Conservation (phyloP, 2,888 invertebrate genomes). For the Tricholauxania praeusta region DNA sequence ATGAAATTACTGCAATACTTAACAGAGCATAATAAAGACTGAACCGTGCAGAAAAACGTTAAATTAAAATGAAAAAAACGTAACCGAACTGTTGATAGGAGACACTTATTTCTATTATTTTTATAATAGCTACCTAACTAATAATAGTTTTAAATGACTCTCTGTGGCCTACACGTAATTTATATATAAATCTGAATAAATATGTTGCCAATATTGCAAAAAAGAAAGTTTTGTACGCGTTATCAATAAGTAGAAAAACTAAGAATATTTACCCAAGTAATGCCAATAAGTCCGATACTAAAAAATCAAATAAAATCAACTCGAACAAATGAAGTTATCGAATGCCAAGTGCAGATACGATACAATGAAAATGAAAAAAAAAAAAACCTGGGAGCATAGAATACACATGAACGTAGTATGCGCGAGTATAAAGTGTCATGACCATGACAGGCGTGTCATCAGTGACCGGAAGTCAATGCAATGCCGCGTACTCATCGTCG, state of each 20-base stretch:
- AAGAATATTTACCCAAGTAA: too few species aligned
- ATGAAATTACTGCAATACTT: conserved; percentile 10
- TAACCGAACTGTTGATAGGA: conserved; percentile 2
- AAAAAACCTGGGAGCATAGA: not conserved
- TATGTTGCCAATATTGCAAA: too few species aligned
- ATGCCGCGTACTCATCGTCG: not conserved
- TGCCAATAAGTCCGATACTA: not conserved
- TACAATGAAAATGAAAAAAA: not conserved
- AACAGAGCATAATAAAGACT: conserved; percentile 30
- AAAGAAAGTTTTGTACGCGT: too few species aligned
- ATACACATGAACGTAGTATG: not conserved
- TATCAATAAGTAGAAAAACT: too few species aligned
- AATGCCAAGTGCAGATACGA: not conserved
- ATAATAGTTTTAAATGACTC: not conserved
- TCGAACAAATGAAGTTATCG: not conserved
- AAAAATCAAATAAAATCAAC: not conserved
- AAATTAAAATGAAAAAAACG: conserved; percentile 8
- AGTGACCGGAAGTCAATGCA: conserved; percentile 10
- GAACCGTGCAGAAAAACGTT: conserved; percentile 14
- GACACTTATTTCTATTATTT: not conserved
- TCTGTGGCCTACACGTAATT: conserved; percentile 5
- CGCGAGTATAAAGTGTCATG: not conserved
- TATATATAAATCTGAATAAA: too few species aligned
- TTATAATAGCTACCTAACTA: not conserved
- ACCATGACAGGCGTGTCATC: not conserved